A percentile compares a stretch with the other conserved stretches of the same genome.
Evolutionary conservation across 2,888 invertebrate genomes (phyloP).

Genomic region (Diplazon laetatorius): DNA sequence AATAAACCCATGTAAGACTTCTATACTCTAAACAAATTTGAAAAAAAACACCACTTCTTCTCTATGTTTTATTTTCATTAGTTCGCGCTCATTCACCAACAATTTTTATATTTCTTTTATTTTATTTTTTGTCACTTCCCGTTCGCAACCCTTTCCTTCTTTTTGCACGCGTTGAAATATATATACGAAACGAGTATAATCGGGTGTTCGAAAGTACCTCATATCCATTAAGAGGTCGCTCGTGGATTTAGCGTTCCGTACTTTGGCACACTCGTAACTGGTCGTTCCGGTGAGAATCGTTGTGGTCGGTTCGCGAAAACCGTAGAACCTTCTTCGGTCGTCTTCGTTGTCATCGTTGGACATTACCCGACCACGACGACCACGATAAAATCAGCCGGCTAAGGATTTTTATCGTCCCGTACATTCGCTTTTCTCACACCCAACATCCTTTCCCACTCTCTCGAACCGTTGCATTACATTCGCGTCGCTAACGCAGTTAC

Average conservation of each 20-base stretch:
- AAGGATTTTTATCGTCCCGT: constrained; percentile 23
- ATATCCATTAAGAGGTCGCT: constrained; percentile 18
- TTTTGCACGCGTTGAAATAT: constrained; percentile 4
- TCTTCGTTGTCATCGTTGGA: constrained; percentile 9
- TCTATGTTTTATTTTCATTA: background rate
- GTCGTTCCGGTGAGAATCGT: constrained; percentile 3
- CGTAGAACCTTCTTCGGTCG: background rate
- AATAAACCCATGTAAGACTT: no score
- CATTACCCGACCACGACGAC: background rate
- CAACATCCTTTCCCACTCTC: background rate
- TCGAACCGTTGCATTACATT: no score
- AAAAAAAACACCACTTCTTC: no score
- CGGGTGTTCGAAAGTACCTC: background rate
- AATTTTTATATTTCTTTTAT: no score
- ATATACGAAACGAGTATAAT: constrained; percentile 4
- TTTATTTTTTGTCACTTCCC: constrained; percentile 27
- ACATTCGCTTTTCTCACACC: no score
- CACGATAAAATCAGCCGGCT: constrained; percentile 15
- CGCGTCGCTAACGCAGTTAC: no score
- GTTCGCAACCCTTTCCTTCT: constrained; percentile 7
- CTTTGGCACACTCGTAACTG: background rate
- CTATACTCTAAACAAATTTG: no score
- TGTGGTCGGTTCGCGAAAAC: background rate
- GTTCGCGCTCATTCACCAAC: no score
- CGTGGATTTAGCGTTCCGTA: constrained; percentile 23